These are phyloP conservation scores for Conomelus anceps DNA, from an alignment of 2,888 invertebrate genomes.

Conservation along the genomic window DNA sequence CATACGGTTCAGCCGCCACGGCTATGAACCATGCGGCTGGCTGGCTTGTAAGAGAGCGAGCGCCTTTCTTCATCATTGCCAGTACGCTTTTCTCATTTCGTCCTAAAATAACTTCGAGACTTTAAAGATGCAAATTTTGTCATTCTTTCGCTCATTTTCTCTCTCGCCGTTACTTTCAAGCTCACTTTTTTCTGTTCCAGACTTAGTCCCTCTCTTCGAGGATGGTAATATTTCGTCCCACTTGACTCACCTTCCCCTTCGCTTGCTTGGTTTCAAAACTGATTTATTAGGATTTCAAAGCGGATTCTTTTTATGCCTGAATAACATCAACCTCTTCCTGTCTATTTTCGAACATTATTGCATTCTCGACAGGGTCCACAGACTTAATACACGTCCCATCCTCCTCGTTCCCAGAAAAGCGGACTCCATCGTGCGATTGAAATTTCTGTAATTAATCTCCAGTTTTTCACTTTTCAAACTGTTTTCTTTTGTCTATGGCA, in stretches of 20 bases:
- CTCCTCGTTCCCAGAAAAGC: not conserved
- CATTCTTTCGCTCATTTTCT: slow-evolving; percentile 18
- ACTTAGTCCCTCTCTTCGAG: not conserved
- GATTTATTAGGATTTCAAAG: not conserved
- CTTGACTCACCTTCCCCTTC: not conserved
- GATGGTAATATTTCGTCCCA: not conserved
- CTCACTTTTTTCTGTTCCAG: not conserved
- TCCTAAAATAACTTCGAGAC: slow-evolving; percentile 32
- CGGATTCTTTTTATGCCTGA: not conserved
- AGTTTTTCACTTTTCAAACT: not conserved
- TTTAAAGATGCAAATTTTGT: slow-evolving; percentile 34
- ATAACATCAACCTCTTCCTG: not conserved
- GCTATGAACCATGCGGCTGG: not conserved
- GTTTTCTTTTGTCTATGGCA: not conserved
- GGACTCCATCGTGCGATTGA: not conserved
- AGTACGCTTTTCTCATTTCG: not conserved
- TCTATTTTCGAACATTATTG: not conserved
- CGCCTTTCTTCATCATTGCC: not conserved
- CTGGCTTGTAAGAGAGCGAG: not conserved
- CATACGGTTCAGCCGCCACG: not conserved
- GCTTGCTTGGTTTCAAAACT: not conserved
- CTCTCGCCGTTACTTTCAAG: not conserved
- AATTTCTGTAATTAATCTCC: not conserved
- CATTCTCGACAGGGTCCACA: not conserved
- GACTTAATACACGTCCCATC: not conserved